A percentile compares a stretch with the other conserved stretches of the same genome.
phyloP scores from a whole-genome alignment of 2,113 vertebrate species.

The Onychostruthus taczanowskii region DNA sequence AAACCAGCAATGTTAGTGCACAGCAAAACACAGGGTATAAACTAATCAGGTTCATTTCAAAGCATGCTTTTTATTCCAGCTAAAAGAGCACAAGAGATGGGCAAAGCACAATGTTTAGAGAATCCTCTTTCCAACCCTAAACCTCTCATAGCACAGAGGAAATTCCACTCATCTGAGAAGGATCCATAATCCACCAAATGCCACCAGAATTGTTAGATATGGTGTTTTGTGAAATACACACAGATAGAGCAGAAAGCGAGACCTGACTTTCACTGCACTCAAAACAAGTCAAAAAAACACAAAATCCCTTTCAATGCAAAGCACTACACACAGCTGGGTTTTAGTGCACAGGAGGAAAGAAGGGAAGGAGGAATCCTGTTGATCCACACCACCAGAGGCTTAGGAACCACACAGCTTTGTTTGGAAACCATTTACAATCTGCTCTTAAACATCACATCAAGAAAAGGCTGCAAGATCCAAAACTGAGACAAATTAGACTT shows the following conservation, averaged over 20 bases:
- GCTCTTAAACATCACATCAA: background rate
- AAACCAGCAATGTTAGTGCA: background rate
- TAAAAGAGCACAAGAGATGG: background rate
- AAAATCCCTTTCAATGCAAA: background rate
- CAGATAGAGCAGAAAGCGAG: fast-evolving
- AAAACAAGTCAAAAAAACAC: background rate
- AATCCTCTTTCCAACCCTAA: background rate
- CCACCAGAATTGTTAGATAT: background rate
- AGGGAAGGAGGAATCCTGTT: background rate
- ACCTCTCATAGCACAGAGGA: background rate
- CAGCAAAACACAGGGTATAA: constrained; percentile 13
- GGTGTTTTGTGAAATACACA: background rate
- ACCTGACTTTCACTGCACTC: background rate
- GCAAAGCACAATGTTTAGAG: background rate
- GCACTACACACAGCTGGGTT: background rate
- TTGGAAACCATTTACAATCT: background rate
- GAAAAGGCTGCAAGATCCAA: background rate
- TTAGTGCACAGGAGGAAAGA: background rate
- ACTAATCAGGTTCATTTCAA: constrained; percentile 23
- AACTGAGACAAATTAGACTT: background rate
- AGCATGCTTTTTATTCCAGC: background rate
- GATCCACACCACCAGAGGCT: background rate
- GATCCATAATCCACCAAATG: background rate
- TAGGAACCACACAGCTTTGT: background rate
- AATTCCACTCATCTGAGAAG: background rate